Evolutionary conservation across 2,888 invertebrate genomes (phyloP), one percentile per base, ranked within the genome.

Genomic region (Morpho achilles): DNA sequence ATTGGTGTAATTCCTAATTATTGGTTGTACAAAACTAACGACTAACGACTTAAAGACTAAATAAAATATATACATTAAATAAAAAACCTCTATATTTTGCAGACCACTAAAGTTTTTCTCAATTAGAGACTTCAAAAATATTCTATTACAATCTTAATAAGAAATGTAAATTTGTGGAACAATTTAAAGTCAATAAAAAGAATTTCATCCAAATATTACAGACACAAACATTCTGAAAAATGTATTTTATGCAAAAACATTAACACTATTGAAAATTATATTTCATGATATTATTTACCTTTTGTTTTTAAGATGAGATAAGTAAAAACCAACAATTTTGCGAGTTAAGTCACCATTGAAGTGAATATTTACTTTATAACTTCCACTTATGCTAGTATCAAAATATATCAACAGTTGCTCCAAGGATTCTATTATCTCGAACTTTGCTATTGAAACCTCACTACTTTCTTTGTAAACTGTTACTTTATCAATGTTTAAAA

Each of bases 311-410:
- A 96, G 94, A 7, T 85, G 89, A 60, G 95, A 95, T 66, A 92
- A 92, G 76, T 96, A 96, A 58, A 96, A 91, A 5, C 96, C 96
- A 57, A 94, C 93, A 70, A 95, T 94, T 65, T 93, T 93, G 62
- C 92, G 89, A 39, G 91, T 92, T 74, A 95, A 87, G 63, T 91
- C 90, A 0, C 96, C 96, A 62, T 82, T 80, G 71, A 94, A 96
- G 44, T 92, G 80, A 49, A 96, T 89, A 47, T 80, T 73, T 9
- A 95, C 74, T 9, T 82, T 79, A 72, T 94, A 93, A 56, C 80
- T 81, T 1, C 89, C 91, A 7, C 56, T 66, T 16, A 88, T 51
- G 10, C 60, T 58, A 52, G 68, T 66, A 40, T 79, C 72, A 57
- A 87, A 82, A 53, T 79, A 68, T 59, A 91, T 79, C 23, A 78